A percentile compares a stretch with the other conserved stretches of the same genome.
Evolutionary conservation across 1,140 invertebrate species (phyloP).

Genomic region (Aphidius ervi): DNA sequence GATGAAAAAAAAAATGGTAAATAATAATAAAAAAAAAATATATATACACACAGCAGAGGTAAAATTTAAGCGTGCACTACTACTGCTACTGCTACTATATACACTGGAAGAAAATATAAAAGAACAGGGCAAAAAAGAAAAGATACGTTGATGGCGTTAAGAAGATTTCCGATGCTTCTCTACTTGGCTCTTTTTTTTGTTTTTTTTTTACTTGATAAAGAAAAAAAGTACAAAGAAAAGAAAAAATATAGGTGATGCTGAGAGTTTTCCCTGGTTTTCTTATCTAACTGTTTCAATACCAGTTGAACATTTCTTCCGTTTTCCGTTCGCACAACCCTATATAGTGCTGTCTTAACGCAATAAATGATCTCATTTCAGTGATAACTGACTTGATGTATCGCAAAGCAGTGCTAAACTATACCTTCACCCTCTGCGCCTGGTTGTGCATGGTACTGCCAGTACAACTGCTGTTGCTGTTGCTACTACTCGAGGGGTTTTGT

Average conservation of each 20-base stretch:
- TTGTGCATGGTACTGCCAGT: constrained; percentile 7
- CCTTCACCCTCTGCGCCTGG: not conserved
- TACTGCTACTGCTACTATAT: too few species aligned
- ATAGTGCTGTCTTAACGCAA: constrained; percentile 38
- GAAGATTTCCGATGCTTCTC: too few species aligned
- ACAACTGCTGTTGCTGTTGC: constrained; percentile 5
- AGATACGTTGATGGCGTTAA: too few species aligned
- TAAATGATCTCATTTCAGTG: constrained; percentile 47
- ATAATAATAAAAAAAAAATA: not conserved
- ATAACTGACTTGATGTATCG: constrained; percentile 49
- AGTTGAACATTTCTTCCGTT: constrained; percentile 28
- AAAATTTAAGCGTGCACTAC: too few species aligned
- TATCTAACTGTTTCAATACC: constrained; percentile 44
- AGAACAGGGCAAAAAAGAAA: too few species aligned
- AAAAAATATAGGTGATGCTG: constrained; percentile 12
- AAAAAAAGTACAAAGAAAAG: too few species aligned
- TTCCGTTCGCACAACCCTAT: constrained; percentile 25
- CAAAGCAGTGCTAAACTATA: constrained; percentile 4
- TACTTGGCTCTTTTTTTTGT: too few species aligned
- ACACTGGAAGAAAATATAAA: too few species aligned
- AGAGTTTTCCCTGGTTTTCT: constrained; percentile 29
- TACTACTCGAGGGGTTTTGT: constrained; percentile 10
- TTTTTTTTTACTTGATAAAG: too few species aligned
- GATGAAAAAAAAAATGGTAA: not conserved
- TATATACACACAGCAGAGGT: too few species aligned